phyloP scores from a whole-genome alignment of 2,113 vertebrate species.

The Aegithalos caudatus region DNA sequence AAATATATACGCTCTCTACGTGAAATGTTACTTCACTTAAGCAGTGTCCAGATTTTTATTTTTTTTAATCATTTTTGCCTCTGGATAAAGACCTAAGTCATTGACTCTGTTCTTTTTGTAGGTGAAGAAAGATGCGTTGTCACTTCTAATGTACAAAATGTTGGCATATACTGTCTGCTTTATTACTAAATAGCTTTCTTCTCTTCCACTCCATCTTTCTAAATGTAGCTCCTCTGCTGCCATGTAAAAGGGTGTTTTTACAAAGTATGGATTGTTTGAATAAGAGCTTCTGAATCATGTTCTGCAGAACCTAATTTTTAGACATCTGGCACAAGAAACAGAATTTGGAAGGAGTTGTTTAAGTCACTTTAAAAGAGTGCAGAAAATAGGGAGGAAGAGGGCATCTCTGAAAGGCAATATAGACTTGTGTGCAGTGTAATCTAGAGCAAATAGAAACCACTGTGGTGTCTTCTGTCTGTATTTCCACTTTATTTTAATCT shows the following conservation, averaged over 20 bases:
- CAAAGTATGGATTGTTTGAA: not conserved
- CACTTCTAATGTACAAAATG: not conserved
- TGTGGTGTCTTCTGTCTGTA: not conserved
- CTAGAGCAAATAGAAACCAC: not conserved
- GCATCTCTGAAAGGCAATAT: not conserved
- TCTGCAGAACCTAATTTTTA: not conserved
- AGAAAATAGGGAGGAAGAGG: not conserved
- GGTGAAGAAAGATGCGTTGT: not conserved
- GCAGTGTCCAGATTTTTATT: not conserved
- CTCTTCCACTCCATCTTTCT: not conserved
- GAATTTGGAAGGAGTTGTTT: not conserved
- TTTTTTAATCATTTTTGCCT: not conserved
- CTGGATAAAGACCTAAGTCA: not conserved
- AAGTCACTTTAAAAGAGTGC: not conserved
- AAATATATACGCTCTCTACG: not conserved
- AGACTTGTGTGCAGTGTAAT: not conserved
- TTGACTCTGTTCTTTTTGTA: not conserved
- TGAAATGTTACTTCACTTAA: not conserved
- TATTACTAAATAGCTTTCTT: not conserved
- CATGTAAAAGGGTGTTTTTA: not conserved
- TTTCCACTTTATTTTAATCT: not conserved
- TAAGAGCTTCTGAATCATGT: not conserved
- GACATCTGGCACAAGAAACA: not conserved
- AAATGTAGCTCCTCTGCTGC: not conserved
- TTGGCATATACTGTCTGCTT: not conserved